These are phyloP conservation scores for Crocidura indochinensis DNA, from an alignment of 2,797 vertebrate genomes.

Conservation along the genomic window DNA sequence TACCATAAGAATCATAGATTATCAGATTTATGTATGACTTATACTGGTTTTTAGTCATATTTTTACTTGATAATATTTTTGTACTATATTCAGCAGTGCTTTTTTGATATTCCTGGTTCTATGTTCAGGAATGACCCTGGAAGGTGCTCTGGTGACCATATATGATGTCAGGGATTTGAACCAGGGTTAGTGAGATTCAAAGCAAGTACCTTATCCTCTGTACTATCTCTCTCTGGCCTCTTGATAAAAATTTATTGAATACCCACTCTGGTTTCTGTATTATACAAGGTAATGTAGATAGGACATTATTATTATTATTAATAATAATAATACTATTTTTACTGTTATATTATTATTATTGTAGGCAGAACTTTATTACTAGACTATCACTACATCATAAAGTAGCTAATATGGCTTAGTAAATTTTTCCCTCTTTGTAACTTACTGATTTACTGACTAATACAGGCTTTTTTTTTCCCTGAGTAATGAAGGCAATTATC, in stretches of 20 bases:
- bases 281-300: not conserved
- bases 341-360: not conserved
- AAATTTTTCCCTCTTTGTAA: slow-evolving; percentile 44
- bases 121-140: too few species aligned
- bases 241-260: too few species aligned
- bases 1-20: slow-evolving; percentile 6
- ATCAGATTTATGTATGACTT: not conserved
- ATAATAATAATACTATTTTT: too few species aligned
- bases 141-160: too few species aligned
- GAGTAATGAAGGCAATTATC: not conserved
- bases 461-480: not conserved
- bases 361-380: not conserved
- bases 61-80: slow-evolving; percentile 49
- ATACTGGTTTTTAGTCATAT: slow-evolving; percentile 41
- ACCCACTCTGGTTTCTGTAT: not conserved
- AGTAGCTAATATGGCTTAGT: slow-evolving; percentile 39
- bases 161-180: too few species aligned
- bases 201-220: too few species aligned
- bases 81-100: not conserved
- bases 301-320: not conserved
- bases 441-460: slow-evolving; percentile 17
- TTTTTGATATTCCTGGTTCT: too few species aligned
- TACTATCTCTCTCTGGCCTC: too few species aligned
- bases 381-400: slow-evolving; percentile 50
- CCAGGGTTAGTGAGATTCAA: too few species aligned